These are phyloP conservation scores for Xenentodon cancila DNA, from an alignment of 2,797 vertebrate genomes.

Conservation along the genomic window DNA sequence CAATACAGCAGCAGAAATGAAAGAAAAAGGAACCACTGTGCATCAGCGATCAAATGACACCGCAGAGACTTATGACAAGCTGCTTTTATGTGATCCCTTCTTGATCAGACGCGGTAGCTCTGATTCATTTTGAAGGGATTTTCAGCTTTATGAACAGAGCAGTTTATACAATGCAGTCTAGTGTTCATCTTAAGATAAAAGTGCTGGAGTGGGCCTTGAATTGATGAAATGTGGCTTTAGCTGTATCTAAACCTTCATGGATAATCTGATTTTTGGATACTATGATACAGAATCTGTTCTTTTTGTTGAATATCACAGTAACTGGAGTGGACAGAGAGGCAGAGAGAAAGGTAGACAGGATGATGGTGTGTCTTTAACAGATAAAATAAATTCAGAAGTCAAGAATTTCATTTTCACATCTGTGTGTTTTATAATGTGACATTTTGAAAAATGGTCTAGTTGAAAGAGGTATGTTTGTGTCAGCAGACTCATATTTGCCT, in stretches of 20 bases:
- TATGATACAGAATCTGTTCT: background rate
- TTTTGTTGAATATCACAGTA: background rate
- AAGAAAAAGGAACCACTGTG: constrained; percentile 2
- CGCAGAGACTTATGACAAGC: background rate
- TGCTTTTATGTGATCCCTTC: constrained; percentile 5
- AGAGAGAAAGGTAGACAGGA: background rate
- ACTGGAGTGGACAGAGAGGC: background rate
- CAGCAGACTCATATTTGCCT: too few relatives aligned
- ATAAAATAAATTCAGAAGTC: too few relatives aligned
- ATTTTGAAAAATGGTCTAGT: too few relatives aligned
- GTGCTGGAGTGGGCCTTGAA: background rate
- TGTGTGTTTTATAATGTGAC: too few relatives aligned
- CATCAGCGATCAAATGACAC: constrained; percentile 6
- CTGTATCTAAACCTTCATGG: background rate
- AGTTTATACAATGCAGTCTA: constrained; percentile 1
- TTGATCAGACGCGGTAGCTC: background rate
- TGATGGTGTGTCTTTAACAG: background rate
- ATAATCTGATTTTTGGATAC: background rate
- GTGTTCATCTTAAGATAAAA: background rate
- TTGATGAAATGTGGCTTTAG: background rate
- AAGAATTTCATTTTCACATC: too few relatives aligned
- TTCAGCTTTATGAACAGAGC: background rate
- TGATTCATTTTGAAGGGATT: constrained; percentile 19
- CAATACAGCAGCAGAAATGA: background rate
- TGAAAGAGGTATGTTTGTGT: too few relatives aligned